Conservation (phyloP, 2,113 vertebrate species). For the Caranx melampygus region DNA sequence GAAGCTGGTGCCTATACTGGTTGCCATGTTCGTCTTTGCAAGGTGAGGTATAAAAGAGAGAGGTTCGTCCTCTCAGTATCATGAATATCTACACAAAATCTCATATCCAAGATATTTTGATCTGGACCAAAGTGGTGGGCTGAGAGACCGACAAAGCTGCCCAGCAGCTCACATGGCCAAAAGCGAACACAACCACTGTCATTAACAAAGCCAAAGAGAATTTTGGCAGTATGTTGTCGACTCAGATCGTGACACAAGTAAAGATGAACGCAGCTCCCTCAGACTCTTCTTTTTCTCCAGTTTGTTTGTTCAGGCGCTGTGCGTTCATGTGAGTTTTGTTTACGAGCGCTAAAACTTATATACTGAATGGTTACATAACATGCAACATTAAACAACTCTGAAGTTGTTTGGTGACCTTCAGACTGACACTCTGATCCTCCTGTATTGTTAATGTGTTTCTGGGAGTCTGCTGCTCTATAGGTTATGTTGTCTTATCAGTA, state of each 20-base stretch:
- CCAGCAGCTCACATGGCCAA: conserved; percentile 27
- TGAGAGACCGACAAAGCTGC: conserved; percentile 14
- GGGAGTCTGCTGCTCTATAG: background rate
- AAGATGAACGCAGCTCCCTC: conserved; percentile 9
- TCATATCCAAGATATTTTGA: conserved; percentile 21
- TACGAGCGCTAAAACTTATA: no score
- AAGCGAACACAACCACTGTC: conserved; percentile 62
- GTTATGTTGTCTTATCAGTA: background rate
- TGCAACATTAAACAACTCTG: background rate
- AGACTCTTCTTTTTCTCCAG: background rate
- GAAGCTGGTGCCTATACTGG: conserved; percentile 79
- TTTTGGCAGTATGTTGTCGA: conserved; percentile 28
- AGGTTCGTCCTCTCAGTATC: background rate
- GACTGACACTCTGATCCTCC: background rate
- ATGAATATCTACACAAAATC: background rate
- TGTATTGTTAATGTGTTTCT: background rate
- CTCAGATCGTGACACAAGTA: conserved; percentile 1
- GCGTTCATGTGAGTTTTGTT: background rate
- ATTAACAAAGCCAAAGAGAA: conserved; percentile 52
- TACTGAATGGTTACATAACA: no score
- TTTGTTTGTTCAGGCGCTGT: background rate
- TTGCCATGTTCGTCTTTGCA: conserved; percentile 79
- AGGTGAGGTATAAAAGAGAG: conserved; percentile 72
- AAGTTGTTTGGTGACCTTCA: background rate
- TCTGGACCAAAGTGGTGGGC: conserved; percentile 19